A percentile compares a stretch with the other conserved stretches of the same genome.
These are phyloP conservation scores for Sinodicranocentrus sp. DNA, from an alignment of 2,888 invertebrate species.

Conservation along the genomic window DNA sequence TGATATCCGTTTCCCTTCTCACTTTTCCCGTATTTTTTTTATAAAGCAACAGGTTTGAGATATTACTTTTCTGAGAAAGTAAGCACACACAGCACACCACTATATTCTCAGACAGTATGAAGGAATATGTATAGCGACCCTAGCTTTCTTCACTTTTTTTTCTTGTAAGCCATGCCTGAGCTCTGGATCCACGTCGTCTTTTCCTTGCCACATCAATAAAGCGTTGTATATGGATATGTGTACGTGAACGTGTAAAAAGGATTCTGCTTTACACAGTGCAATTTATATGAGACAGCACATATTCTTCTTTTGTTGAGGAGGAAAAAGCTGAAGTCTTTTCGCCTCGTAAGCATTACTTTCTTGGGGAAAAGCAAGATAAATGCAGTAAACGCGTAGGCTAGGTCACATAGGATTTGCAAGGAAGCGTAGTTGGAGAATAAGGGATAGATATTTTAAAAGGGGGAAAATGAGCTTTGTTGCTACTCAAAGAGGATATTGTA, in stretches of 20 bases:
- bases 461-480: no score
- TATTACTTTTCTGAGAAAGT: conserved; percentile 1
- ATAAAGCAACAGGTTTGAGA: conserved; percentile 18
- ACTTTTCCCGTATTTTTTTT: background rate
- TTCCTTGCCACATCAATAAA: background rate
- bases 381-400: background rate
- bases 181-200: background rate
- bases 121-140: background rate
- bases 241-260: background rate
- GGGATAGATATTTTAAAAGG: background rate
- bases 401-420: conserved; percentile 5
- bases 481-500: no score
- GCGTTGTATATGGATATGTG: background rate
- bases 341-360: no score
- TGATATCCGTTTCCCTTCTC: background rate
- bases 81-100: background rate
- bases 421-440: no score
- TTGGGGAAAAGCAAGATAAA: background rate
- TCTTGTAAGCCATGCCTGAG: background rate
- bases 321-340: no score
- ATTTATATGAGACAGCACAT: background rate
- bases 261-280: background rate
- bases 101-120: background rate
- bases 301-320: background rate
- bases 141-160: background rate